Evolutionary conservation across 2,888 invertebrate species (phyloP).

Genomic region (Crematogaster levior): DNA sequence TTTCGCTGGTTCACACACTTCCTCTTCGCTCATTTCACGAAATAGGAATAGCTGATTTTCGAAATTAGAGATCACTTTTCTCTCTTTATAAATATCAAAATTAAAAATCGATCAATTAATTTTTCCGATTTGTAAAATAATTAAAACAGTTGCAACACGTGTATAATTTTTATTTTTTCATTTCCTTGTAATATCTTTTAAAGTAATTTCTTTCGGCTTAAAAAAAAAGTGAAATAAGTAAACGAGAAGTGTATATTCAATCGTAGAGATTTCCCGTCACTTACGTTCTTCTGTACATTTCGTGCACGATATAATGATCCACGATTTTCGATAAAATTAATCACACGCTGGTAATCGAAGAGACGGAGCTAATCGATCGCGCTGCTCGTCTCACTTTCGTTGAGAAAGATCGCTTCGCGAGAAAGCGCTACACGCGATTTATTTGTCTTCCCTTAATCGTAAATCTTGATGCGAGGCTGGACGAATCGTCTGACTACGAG

Average conservation of each 20-base stretch:
- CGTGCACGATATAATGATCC: slow-evolving; percentile 24
- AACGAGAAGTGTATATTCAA: slow-evolving; percentile 1
- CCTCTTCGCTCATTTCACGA: slow-evolving; percentile 1
- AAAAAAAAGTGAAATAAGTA: not conserved
- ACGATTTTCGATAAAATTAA: slow-evolving; percentile 25
- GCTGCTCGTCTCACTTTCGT: slow-evolving; percentile 20
- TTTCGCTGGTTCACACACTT: slow-evolving; percentile 11
- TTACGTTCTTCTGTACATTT: slow-evolving; percentile 3
- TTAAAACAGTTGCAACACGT: not conserved
- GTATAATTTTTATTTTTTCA: not conserved
- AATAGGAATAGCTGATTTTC: not conserved
- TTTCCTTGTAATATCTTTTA: not conserved
- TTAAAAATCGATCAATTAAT: not conserved
- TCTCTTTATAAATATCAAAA: not conserved
- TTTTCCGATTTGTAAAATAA: not conserved
- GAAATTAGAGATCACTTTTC: not conserved
- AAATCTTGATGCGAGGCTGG: slow-evolving; percentile 40
- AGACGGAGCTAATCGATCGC: slow-evolving; percentile 6
- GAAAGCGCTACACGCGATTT: not conserved
- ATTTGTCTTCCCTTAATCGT: slow-evolving; percentile 31
- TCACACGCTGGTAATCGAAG: slow-evolving; percentile 22
- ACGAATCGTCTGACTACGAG: slow-evolving; percentile 37
- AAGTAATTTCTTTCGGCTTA: not conserved
- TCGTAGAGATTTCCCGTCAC: slow-evolving; percentile 6
- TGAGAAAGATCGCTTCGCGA: slow-evolving; percentile 37